These are phyloP conservation scores for Parnassius mnemosyne DNA, from an alignment of 2,888 invertebrate genomes.

Conservation along the genomic window DNA sequence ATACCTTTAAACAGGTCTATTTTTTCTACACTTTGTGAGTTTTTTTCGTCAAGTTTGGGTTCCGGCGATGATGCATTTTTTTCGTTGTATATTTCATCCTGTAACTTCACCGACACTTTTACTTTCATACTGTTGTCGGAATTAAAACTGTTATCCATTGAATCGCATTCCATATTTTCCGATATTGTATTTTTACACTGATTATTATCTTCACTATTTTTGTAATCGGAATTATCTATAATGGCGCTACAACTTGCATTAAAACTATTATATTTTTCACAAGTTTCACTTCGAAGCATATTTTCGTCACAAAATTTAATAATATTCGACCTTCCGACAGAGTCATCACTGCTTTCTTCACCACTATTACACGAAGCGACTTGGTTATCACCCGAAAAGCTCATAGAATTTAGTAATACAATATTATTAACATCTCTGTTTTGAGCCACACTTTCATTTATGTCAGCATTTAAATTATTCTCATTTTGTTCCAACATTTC, in stretches of 20 bases:
- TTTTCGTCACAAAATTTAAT: constrained; percentile 66
- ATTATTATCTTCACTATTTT: constrained; percentile 53
- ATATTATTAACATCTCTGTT: constrained; percentile 50
- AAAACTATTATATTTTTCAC: constrained; percentile 71
- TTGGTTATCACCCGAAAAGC: constrained; percentile 61
- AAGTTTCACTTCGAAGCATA: constrained; percentile 73
- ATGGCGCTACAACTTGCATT: constrained; percentile 60
- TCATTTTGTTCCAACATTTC: constrained; percentile 55
- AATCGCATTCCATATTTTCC: constrained; percentile 62
- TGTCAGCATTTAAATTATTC: constrained; percentile 44
- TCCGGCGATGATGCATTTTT: constrained; percentile 56
- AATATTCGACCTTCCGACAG: constrained; percentile 46
- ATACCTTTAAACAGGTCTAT: constrained; percentile 78
- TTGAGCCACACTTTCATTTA: constrained; percentile 44
- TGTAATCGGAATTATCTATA: constrained; percentile 55
- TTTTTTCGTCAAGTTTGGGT: constrained; percentile 42
- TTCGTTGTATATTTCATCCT: constrained; percentile 46
- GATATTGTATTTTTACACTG: constrained; percentile 53
- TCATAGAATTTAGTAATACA: constrained; percentile 62
- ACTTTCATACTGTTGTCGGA: constrained; percentile 65
- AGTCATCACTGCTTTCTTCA: constrained; percentile 48
- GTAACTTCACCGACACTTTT: constrained; percentile 59
- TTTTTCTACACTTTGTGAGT: constrained; percentile 53
- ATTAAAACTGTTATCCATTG: constrained; percentile 53
- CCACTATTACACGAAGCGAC: constrained; percentile 49